Conservation (phyloP, 2,797 vertebrate genomes). For the Enteromius trimaculatus region DNA sequence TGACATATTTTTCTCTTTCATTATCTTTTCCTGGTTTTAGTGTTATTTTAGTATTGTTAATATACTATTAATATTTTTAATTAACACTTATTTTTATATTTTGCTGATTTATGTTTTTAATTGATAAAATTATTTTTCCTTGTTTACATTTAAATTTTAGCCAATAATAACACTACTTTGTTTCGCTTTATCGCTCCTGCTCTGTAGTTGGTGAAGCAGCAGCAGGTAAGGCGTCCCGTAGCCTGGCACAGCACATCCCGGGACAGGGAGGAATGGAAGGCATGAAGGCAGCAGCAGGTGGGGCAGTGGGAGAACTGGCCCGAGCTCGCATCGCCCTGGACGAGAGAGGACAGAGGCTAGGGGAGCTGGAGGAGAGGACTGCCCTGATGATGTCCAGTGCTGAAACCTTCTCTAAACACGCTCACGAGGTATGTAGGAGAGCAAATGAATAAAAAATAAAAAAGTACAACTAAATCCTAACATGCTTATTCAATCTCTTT, state of each 20-base stretch:
- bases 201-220: constrained; percentile 91
- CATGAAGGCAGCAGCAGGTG: constrained; percentile 88
- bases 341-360: constrained; percentile 93
- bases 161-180: neutral
- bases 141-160: neutral
- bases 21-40: neutral
- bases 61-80: neutral
- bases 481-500: neutral
- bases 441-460: neutral
- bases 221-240: constrained; percentile 92
- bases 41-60: neutral
- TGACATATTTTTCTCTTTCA: neutral
- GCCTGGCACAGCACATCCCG: constrained; percentile 95
- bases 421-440: constrained; percentile 84
- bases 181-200: neutral
- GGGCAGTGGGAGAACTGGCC: constrained; percentile 90
- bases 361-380: constrained; percentile 94
- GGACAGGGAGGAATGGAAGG: constrained; percentile 90
- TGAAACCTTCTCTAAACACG: constrained; percentile 94
- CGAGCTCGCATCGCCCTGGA: constrained; percentile 92
- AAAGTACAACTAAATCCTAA: neutral
- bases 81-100: neutral
- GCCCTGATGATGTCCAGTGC: constrained; percentile 96
- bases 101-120: neutral
- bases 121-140: neutral